Percentiles rank a stretch among this genome's conserved stretches.
Conservation (phyloP, 2,888 invertebrate genomes). For the Aspidapion aeneum region DNA sequence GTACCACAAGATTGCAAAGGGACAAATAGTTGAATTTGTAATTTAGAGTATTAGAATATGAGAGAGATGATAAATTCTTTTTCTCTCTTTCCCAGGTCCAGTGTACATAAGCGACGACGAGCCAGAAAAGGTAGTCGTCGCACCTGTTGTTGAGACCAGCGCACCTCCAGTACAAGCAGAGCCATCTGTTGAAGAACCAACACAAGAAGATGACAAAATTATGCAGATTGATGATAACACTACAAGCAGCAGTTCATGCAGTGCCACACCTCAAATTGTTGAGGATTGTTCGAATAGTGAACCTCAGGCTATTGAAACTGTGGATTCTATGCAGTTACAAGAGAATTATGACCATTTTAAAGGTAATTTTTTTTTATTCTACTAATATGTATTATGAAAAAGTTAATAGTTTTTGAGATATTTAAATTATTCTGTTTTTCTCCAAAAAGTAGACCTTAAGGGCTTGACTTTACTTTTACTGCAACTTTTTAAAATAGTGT, state of each 20-base stretch:
- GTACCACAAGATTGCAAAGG: no score
- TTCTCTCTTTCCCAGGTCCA: no score
- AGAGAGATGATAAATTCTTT: no score
- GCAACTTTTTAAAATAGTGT: no score
- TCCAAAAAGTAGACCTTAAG: no score
- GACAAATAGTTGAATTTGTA: no score
- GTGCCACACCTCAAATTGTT: constrained; percentile 28
- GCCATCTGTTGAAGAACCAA: constrained; percentile 19
- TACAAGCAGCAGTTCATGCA: constrained; percentile 32
- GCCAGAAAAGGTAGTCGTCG: constrained; percentile 33
- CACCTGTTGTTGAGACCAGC: constrained; percentile 5
- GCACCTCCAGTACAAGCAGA: constrained; percentile 9
- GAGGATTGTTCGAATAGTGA: constrained; percentile 33
- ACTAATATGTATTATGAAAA: no score
- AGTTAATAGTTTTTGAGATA: no score
- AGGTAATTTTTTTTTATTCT: no score
- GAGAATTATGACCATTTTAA: constrained; percentile 28
- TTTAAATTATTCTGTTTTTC: no score
- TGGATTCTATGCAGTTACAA: constrained; percentile 35
- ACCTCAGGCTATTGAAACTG: constrained; percentile 33
- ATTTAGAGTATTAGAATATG: no score
- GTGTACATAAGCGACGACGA: constrained; percentile 30
- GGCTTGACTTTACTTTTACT: no score
- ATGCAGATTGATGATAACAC: constrained; percentile 27
- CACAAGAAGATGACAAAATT: constrained; percentile 28